Evolutionary conservation across 2,113 vertebrate genomes (phyloP), one percentile per base, ranked within the genome.

Genomic region (Rallus limicola): DNA sequence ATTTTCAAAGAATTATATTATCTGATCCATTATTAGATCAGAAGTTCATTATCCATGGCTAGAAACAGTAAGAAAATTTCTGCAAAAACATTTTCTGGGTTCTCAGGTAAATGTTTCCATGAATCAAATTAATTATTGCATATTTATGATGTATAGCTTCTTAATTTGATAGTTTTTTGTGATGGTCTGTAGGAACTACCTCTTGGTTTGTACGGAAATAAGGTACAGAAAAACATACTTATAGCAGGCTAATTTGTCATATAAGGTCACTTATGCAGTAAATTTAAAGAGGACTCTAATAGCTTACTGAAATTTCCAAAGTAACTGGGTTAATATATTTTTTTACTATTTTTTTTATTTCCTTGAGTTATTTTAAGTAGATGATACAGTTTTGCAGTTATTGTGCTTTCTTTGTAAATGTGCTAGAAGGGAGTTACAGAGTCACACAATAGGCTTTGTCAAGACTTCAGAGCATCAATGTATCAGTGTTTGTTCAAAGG

Each of bases 391-490:
- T 77, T 85, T 84, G 24, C 16, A 18, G 14, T 62, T 75, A 42
- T 1, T 13, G 11, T 74, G 31, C 52, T 88, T 78, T 69, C 16
- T 70, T 42, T 36, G 26, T 74, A 62, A 70, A 58, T n/a, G 9
- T 63, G 25, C 53, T 87, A 34, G 56, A 70, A 82, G 52, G 33
- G 36, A 87, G 70, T 80, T 65, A 36, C 16, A 58, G 53, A 85
- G 53, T n/a, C 8, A 10, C 26, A 38, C 13, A 36, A 4, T 26
- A 63, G 25, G 28, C 56, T 85, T 86, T 0, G 0, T 79, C 17
- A 64, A 52, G 58, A 28, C 25, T 58, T 90, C 31, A 84, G 36
- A 84, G 16, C 75, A 78, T 72, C 48, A 18, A 0, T 74, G n/a
- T 59, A 78, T 72, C 48, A 18, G 0, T 74, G n/a, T 59, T 79